These are phyloP conservation scores for Hydrozoanthus tunicans DNA, from an alignment of 64 coral and sea anemone species.

Conservation along the genomic window DNA sequence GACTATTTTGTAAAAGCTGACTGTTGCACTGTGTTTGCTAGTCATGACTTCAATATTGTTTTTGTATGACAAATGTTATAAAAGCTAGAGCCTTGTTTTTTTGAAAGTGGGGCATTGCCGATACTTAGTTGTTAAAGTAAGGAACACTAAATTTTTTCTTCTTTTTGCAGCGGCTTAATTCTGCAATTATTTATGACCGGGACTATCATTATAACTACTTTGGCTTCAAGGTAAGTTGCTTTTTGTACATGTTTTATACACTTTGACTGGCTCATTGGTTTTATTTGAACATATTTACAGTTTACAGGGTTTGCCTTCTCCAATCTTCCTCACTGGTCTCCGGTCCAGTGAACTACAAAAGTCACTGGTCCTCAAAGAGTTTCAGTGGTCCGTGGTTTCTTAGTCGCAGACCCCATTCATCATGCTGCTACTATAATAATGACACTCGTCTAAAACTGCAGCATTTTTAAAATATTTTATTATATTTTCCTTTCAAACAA, in stretches of 20 bases:
- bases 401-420: neutral
- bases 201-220: slow-evolving; percentile 98
- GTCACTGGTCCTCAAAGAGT: neutral
- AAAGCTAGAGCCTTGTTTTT: neutral
- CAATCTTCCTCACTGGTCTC: slow-evolving; percentile 9
- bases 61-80: no score
- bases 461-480: slow-evolving; percentile 5
- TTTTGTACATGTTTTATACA: no score
- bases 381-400: neutral
- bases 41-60: no score
- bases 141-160: neutral
- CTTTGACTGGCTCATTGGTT: no score
- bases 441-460: neutral
- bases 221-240: slow-evolving; percentile 91
- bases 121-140: neutral
- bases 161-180: slow-evolving; percentile 75
- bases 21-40: no score
- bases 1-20: no score
- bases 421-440: slow-evolving; percentile 7
- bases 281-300: no score
- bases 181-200: slow-evolving; percentile 95
- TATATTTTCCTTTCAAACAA: slow-evolving; percentile 9
- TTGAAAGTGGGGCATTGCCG: neutral
- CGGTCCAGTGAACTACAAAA: neutral
- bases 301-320: neutral